Base-by-base conservation (phyloP, 2,113 vertebrate genomes). In the Microcebus murinus region DNA sequence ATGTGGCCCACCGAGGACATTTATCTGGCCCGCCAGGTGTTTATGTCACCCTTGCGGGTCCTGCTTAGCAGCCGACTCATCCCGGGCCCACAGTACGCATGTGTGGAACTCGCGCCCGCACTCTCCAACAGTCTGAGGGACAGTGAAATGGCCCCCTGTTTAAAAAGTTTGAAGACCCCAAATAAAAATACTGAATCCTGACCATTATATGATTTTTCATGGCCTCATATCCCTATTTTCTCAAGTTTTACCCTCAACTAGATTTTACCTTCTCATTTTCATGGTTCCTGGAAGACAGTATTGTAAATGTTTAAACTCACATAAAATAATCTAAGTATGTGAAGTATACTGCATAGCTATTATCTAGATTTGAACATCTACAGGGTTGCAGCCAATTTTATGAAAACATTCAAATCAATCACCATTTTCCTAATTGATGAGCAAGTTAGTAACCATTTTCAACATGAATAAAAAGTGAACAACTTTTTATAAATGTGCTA, bases 391-490 rank as follows among this genome's bases (percentile, higher is more conserved):
- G 55, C 15, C 71, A 74, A 45, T 68, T 91, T 79, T 70, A 34
- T 48, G 6, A 92, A 57, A 84, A 68, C 29, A 83, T 68, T 80
- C 68, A 74, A 42, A 39, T 80, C 63, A 87, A 94, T 81, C 39
- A 77, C 57, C 27, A n/a, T 81, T 87, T 84, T 76, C 34, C 65
- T 91, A 86, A 91, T 0, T 42, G n/a, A 83, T 36, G 84, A 89
- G 25, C 42, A 95, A 95, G 59, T 83, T n/a, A 96, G 29, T 76
- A 63, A 79, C 63, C 90, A 90, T 90, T 92, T 96, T 65, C 70
- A 57, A 95, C 13, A 71, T 17, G 34, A 97, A 57, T 42, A 93
- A 79, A 42, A 91, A 94, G 88, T 55, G 70, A 70, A 11, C 20
- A 91, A 52, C 9, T 73, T 87, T 39, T 73, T 74, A 55, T 73